phyloP scores from a whole-genome alignment of 2,113 vertebrate genomes.

The Sporophila hypoxantha region DNA sequence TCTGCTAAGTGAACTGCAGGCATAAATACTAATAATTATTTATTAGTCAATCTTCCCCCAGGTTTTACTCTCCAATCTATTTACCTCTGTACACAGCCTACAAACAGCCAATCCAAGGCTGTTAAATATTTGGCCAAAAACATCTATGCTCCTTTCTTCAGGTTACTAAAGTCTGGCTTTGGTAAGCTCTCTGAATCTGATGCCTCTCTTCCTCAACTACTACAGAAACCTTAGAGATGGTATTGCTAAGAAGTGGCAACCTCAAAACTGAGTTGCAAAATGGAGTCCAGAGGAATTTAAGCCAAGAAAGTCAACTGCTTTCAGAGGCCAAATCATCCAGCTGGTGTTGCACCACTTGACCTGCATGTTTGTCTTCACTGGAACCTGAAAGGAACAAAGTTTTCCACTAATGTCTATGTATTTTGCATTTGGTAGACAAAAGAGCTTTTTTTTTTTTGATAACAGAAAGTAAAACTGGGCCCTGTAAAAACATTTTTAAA shows the following conservation, averaged over 20 bases:
- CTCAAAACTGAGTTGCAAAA: neutral
- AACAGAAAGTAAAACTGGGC: neutral
- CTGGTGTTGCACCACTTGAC: too few species aligned
- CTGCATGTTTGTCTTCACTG: rapidly evolving
- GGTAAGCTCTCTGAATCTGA: neutral
- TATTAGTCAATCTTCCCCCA: neutral
- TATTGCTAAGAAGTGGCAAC: neutral
- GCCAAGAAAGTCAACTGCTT: neutral
- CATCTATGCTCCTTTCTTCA: neutral
- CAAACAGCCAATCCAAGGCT: neutral
- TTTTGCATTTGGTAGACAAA: neutral
- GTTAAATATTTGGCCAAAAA: neutral
- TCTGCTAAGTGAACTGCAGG: neutral
- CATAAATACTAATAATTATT: neutral
- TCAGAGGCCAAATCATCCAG: neutral
- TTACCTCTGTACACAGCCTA: neutral
- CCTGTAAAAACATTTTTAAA: neutral
- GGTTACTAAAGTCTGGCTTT: neutral
- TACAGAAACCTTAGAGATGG: neutral
- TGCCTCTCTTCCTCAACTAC: neutral
- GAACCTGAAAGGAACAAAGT: neutral
- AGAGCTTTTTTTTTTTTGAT: neutral
- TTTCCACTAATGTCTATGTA: neutral
- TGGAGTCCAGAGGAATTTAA: neutral
- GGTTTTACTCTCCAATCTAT: neutral